A percentile compares a stretch with the other conserved stretches of the same genome.
Evolutionary conservation across 2,888 invertebrate genomes (phyloP).

Genomic region (Oxyteleia sp.): DNA sequence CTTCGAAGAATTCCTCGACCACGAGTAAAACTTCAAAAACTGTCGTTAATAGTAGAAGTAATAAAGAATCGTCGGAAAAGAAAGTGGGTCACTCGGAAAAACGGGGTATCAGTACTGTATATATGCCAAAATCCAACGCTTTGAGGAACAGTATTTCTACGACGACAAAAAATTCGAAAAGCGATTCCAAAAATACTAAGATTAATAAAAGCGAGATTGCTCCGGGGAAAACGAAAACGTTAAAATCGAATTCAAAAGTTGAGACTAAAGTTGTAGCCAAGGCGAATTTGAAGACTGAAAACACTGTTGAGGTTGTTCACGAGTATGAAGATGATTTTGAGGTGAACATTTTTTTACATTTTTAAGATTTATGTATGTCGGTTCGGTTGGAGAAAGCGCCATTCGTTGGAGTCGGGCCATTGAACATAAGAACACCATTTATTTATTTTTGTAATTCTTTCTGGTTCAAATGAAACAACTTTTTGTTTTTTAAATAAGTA

Average conservation of each 20-base stretch:
- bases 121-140: slow-evolving; percentile 78
- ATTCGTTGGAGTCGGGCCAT: too few species aligned
- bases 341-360: slow-evolving; percentile 80
- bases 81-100: slow-evolving; percentile 77
- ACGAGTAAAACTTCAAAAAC: slow-evolving; percentile 32
- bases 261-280: slow-evolving; percentile 43
- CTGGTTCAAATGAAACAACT: too few species aligned
- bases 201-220: slow-evolving; percentile 15
- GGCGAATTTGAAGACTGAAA: slow-evolving; percentile 81
- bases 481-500: too few species aligned
- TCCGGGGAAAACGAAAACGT: slow-evolving; percentile 26
- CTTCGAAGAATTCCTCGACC: slow-evolving; percentile 7
- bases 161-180: slow-evolving; percentile 36
- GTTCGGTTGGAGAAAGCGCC: too few species aligned
- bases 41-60: not conserved
- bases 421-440: too few species aligned
- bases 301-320: slow-evolving; percentile 78
- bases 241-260: slow-evolving; percentile 24
- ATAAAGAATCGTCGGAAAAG: slow-evolving; percentile 35
- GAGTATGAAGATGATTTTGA: slow-evolving; percentile 88
- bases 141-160: slow-evolving; percentile 63
- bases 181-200: slow-evolving; percentile 37
- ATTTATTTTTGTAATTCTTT: too few species aligned
- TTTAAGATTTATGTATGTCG: too few species aligned
- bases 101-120: slow-evolving; percentile 82